Conservation (phyloP, 2,888 invertebrate genomes). For the Himalopsyche japonica region DNA sequence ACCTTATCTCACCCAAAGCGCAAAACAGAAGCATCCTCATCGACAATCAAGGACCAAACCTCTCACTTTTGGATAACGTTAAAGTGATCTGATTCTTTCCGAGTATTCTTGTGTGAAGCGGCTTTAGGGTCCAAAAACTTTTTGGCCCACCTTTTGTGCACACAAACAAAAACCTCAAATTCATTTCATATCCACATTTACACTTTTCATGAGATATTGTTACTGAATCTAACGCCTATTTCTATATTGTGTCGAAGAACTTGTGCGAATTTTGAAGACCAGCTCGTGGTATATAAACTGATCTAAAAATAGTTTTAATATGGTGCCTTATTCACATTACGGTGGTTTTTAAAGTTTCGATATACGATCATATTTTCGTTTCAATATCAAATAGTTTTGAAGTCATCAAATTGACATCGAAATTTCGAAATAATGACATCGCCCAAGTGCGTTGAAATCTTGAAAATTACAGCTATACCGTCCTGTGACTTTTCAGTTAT, state of each 20-base stretch:
- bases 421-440: too few relatives aligned
- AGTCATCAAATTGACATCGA: too few relatives aligned
- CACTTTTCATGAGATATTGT: neutral
- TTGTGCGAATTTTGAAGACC: neutral
- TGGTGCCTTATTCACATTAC: neutral
- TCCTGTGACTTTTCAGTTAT: too few relatives aligned
- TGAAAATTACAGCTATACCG: too few relatives aligned
- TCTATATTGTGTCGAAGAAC: neutral
- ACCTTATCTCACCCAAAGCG: slow-evolving; percentile 3
- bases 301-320: neutral
- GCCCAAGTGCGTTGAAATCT: too few relatives aligned
- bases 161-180: neutral
- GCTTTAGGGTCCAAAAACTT: neutral
- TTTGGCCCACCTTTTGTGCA: neutral
- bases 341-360: neutral
- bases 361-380: neutral
- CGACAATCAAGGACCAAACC: neutral
- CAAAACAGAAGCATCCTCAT: neutral
- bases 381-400: too few relatives aligned
- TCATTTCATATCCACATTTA: neutral
- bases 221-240: neutral
- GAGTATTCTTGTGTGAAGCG: neutral
- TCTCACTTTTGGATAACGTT: neutral
- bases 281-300: neutral
- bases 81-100: neutral